Evolutionary conservation across 2,113 vertebrate genomes (phyloP), one percentile per base, ranked within the genome.

Genomic region (Hoplias malabaricus): DNA sequence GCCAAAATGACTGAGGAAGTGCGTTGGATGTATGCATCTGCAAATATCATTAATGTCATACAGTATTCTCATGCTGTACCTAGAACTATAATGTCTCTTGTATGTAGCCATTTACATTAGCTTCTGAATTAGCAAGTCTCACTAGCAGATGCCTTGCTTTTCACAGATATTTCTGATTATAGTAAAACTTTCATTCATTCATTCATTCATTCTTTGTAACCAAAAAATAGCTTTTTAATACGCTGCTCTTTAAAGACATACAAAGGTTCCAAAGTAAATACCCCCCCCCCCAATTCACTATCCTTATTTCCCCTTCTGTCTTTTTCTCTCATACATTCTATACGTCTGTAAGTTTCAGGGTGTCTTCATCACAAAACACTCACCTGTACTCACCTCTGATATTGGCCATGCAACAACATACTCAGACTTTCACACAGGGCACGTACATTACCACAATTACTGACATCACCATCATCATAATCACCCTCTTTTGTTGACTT

Each of bases 381-480:
- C n/a, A n/a, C n/a, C 29, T 33, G 56, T 29, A 50, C 50, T 61
- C 31, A 10, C 38, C 57, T 54, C 42, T 25, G 21, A 48, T 72
- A 71, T 43, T 31, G 27, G 31, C 71, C 79, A 78, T 72, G 82
- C 82, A 81, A 84, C 75, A 75, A 66, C 36, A 72, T 66, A 25
- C 57, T 70, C 25, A 19, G 33, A 34, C 72, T 65, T 19, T 48
- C 71, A 78, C 21, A 42, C 31, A 31, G 21, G 48, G 46, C 46
- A 38, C 5, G 53, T 40, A 33, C 65, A 73, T 57, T 70, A 53
- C 23, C n/a, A 48, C 54, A 48, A 76, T 81, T 86, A 86, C 85
- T 31, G 71, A 69, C 82, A 83, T 83, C 77, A 69, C 82, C 78
- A 84, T 86, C 82, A 87, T 81, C 78, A 23, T 14, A 19, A 65